phyloP scores from a whole-genome alignment of 2,888 invertebrate species.

The Panorpa germanica region DNA sequence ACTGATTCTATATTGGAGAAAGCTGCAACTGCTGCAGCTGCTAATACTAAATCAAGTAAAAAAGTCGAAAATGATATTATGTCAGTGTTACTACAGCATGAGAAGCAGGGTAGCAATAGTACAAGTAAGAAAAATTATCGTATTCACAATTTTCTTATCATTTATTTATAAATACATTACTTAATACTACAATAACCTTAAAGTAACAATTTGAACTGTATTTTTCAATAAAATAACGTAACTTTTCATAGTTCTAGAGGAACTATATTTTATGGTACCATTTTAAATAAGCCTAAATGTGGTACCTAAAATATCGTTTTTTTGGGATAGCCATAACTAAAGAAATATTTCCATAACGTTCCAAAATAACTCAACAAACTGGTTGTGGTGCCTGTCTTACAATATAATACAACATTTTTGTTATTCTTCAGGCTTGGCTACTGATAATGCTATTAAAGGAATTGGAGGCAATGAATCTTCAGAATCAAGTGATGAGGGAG shows the following conservation, averaged over 20 bases:
- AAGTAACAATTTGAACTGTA: no score
- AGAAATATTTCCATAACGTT: no score
- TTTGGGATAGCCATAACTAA: no score
- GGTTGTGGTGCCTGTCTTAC: no score
- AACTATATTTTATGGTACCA: no score
- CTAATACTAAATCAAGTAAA: conserved; percentile 21
- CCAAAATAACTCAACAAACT: no score
- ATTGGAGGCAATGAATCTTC: conserved; percentile 31
- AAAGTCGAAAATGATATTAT: conserved; percentile 78
- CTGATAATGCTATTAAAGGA: conserved; percentile 39
- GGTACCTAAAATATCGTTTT: no score
- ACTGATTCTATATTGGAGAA: conserved; percentile 35
- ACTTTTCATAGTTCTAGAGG: no score
- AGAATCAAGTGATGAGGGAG: conserved; percentile 72
- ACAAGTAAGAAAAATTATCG: conserved; percentile 21
- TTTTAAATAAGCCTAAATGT: no score
- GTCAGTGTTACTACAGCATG: conserved; percentile 78
- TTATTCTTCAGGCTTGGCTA: conserved; percentile 24
- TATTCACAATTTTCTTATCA: background rate
- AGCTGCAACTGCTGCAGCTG: conserved; percentile 22
- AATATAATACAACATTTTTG: background rate
- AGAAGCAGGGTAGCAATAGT: conserved; percentile 47
- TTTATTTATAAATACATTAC: no score
- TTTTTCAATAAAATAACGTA: no score
- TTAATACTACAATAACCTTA: no score